Conservation (phyloP, 2,113 vertebrate species). For the Carassius gibelio region DNA sequence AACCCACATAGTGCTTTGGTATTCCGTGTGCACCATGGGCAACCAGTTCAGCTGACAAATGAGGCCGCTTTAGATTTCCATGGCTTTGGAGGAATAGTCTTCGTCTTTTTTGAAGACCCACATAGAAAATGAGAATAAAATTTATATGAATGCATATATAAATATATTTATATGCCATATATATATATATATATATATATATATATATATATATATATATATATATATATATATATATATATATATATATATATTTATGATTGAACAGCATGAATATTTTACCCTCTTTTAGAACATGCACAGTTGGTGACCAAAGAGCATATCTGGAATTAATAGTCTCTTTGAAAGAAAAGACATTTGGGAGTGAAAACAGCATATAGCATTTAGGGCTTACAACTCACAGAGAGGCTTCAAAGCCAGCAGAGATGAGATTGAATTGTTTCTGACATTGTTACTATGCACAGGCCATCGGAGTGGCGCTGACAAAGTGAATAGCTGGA, state of each 20-base stretch:
- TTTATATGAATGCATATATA: conserved; percentile 49
- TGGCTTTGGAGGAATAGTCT: conserved; percentile 36
- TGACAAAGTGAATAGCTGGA: conserved; percentile 35
- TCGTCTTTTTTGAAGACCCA: conserved; percentile 48
- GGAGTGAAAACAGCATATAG: conserved; percentile 1
- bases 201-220: conserved; percentile 15
- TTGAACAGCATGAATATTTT: conserved; percentile 63
- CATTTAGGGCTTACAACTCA: background rate
- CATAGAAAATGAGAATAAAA: conserved; percentile 44
- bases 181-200: conserved; percentile 45
- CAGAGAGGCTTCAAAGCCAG: conserved; percentile 22
- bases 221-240: conserved; percentile 38
- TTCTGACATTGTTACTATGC: conserved; percentile 28
- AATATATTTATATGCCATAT: background rate
- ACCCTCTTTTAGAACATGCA: conserved; percentile 54
- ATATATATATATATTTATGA: conserved; percentile 44
- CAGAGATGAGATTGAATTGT: background rate
- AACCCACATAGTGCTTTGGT: conserved; percentile 12
- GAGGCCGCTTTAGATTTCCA: conserved; percentile 35
- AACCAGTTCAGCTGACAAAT: conserved; percentile 48
- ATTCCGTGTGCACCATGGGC: conserved; percentile 29
- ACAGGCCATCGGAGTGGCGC: conserved; percentile 13
- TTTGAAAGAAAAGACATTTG: conserved; percentile 40
- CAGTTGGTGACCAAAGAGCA: conserved; percentile 13
- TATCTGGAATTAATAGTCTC: conserved; percentile 1